Conservation (phyloP, 2,888 invertebrate genomes). For the Thysanoteuthis rhombus region DNA sequence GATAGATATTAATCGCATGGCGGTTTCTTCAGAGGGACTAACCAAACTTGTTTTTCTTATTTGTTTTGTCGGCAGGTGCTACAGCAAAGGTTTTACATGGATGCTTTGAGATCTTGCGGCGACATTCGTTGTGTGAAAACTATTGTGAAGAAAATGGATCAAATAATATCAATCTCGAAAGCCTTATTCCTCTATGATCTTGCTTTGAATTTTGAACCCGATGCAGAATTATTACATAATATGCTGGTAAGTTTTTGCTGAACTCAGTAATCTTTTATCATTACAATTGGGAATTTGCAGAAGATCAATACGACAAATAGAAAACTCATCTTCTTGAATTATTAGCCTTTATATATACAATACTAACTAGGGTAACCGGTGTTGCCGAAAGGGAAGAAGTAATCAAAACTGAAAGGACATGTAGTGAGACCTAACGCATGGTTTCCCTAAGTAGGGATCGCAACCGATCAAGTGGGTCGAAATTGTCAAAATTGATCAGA, state of each 20-base stretch:
- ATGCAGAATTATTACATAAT: background rate
- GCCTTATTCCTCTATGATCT: background rate
- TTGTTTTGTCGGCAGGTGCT: slow-evolving; percentile 33
- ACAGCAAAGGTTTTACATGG: slow-evolving; percentile 43
- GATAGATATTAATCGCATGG: no score
- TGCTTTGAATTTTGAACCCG: background rate
- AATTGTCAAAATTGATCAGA: no score
- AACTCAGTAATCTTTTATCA: background rate
- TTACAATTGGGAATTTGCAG: background rate
- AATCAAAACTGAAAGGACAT: no score
- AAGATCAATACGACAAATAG: no score
- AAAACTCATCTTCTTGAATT: no score
- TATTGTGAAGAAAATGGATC: slow-evolving; percentile 35
- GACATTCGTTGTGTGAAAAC: slow-evolving; percentile 43
- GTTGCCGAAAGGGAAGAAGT: no score
- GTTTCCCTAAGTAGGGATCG: no score
- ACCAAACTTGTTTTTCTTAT: background rate
- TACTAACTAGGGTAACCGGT: no score
- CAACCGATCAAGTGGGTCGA: no score
- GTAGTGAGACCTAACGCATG: no score
- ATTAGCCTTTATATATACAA: no score
- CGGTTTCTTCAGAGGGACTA: no score
- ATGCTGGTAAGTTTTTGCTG: background rate
- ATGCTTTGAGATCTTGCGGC: slow-evolving; percentile 49
- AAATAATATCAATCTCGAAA: background rate